Evolutionary conservation across 2,888 invertebrate genomes (phyloP), one percentile per base, ranked within the genome.

Genomic region (Venustoraphidia nigricollis): DNA sequence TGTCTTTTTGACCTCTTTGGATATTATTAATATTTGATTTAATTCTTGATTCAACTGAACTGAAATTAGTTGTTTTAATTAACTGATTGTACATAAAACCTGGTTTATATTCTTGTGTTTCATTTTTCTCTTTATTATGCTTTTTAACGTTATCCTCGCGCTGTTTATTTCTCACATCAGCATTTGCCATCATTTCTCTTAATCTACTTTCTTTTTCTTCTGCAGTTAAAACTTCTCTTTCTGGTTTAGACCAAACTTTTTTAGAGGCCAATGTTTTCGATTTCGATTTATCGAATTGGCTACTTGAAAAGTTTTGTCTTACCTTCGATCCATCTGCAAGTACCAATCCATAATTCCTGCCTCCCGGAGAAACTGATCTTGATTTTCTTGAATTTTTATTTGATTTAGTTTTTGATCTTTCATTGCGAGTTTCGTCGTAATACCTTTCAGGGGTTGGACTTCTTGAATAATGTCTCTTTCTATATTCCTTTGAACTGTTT

Each of bases 1-100:
- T 89, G 45, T 87, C 81, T 27, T 73, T 69, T 14, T 75, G 75
- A 4, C 83, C 83, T 49, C 92, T 74, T 64, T 95, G 94, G 54
- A 94, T 88, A 58, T 89, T 88, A 64, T 93, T 88, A 41, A 87
- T 77, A 62, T 92, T 95, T 10, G 93, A 78, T 60, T 83, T 88
- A 45, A 95, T 82, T 55, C 94, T 75, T 52, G 81, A 79, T 60
- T 89, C 91, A 0, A 95, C 81, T 9, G 83, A 82, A 48, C 79
- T 78, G 17, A 73, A 74, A 54, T 77, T 73, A 0, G 81, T 78
- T 46, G 77, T 77, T 51, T 71, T 70, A 1, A 79, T 69, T 53
- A 84, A 69, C 63, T 87, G 77, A 56, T 79, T 80, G 50, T 68
- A 67, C 40, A 73, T 63, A 56, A 76, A 75, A 51, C 72, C 71